phyloP scores from a whole-genome alignment of 2,113 vertebrate genomes.

The Siniperca chuatsi region DNA sequence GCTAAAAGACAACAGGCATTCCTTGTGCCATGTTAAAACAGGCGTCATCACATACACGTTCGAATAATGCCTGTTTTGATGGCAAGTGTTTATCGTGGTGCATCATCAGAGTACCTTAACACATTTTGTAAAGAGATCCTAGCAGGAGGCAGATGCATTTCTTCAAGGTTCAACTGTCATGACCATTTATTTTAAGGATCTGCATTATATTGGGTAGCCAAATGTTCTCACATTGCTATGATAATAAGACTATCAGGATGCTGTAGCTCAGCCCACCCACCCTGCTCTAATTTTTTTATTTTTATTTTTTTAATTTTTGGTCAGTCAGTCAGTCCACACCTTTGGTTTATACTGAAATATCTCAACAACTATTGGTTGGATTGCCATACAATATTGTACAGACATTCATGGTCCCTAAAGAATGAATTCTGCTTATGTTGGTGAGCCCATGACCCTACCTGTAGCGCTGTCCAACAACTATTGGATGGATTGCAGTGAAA shows the following conservation, averaged over 20 bases:
- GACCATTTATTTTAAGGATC: constrained; percentile 31
- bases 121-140: constrained; percentile 8
- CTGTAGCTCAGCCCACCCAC: neutral
- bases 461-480: no score
- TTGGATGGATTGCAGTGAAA: no score
- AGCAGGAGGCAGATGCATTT: constrained; percentile 31
- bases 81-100: constrained; percentile 4
- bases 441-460: no score
- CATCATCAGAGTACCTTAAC: constrained; percentile 14
- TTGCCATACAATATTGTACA: no score
- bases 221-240: neutral
- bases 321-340: no score
- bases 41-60: constrained; percentile 18
- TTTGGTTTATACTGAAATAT: no score
- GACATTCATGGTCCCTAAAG: no score
- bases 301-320: no score
- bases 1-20: constrained; percentile 43
- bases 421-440: no score
- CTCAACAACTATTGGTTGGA: no score
- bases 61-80: constrained; percentile 29
- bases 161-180: neutral
- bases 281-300: neutral
- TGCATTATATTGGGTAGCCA: constrained; percentile 6
- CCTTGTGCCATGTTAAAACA: constrained; percentile 42
- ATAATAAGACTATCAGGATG: constrained; percentile 19